Evolutionary conservation across 2,888 invertebrate species (phyloP), one percentile per base, ranked within the genome.

Genomic region (Drosophila borealis): DNA sequence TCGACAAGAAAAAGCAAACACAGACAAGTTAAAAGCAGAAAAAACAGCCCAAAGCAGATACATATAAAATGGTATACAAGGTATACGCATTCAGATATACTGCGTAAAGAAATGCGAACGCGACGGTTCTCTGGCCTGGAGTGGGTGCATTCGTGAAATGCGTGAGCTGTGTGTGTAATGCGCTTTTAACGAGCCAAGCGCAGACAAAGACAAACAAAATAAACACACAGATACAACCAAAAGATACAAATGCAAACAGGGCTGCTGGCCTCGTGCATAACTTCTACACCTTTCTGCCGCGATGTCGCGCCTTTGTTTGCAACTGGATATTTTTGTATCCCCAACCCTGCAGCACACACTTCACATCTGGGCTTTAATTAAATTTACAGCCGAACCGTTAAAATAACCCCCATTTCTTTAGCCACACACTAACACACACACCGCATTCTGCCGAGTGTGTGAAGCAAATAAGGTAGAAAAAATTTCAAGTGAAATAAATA

Each of bases 151-250:
- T 68, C 55, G 56, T 42, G 76, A 64, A 69, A 66, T 77, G 77
- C 84, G 79, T 81, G 79, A 74, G 79, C 78, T 79, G 87, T 68
- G 68, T 81, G 41, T 78, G 72, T 81, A 86, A 86, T 78, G 64
- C 71, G 78, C 80, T 74, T 74, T 82, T 70, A 73, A 66, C 81
- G 71, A 77, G 71, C 59, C 79, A 63, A 60, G 69, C 65, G 41
- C 71, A 62, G 44, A 50, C 64, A 72, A 21, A 60, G 42, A 57
- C 62, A 54, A 33, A 63, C 13, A 37, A 55, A 57, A 46, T 48
- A 13, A 11, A 25, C 25, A 33, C 42, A 59, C 10, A 34, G 45
- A 17, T 4, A 21, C 25, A 25, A 14, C 4, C 14, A 14, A 55
- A 11, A 64, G 25, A 17, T 46, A 51, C 61, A 66, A 36, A 66